phyloP scores from a whole-genome alignment of 2,797 vertebrate species.

The Eulemur rubriventer region DNA sequence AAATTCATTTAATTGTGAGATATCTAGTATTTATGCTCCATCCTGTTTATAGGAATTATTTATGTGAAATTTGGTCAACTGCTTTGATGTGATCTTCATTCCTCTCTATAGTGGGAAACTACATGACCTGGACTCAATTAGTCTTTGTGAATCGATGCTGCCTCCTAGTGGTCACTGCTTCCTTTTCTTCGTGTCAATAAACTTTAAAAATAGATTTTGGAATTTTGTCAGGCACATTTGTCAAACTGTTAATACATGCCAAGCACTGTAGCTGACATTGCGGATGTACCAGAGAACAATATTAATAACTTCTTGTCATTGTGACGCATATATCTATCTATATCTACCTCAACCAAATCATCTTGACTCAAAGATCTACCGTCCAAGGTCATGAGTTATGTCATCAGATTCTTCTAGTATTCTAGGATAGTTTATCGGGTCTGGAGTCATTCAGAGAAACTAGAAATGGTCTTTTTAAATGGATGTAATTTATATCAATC shows the following conservation, averaged over 20 bases:
- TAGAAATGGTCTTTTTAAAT: background rate
- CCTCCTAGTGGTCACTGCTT: background rate
- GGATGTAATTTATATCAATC: background rate
- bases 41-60: background rate
- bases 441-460: background rate
- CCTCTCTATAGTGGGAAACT: background rate
- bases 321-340: background rate
- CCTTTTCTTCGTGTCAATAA: background rate
- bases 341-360: background rate
- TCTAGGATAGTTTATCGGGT: background rate
- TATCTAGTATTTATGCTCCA: background rate
- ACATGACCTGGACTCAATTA: background rate
- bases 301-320: background rate
- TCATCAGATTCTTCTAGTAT: background rate
- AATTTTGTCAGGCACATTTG: slow-evolving; percentile 11
- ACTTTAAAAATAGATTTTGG: background rate
- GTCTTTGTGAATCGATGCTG: background rate
- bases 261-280: background rate
- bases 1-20: background rate
- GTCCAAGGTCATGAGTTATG: background rate
- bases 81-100: background rate
- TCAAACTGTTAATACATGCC: background rate
- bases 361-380: background rate
- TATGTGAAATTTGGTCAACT: background rate
- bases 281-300: background rate